Evolutionary conservation across 2,797 vertebrate species (phyloP), one percentile per base, ranked within the genome.

Genomic region (Acanthiza pusilla): DNA sequence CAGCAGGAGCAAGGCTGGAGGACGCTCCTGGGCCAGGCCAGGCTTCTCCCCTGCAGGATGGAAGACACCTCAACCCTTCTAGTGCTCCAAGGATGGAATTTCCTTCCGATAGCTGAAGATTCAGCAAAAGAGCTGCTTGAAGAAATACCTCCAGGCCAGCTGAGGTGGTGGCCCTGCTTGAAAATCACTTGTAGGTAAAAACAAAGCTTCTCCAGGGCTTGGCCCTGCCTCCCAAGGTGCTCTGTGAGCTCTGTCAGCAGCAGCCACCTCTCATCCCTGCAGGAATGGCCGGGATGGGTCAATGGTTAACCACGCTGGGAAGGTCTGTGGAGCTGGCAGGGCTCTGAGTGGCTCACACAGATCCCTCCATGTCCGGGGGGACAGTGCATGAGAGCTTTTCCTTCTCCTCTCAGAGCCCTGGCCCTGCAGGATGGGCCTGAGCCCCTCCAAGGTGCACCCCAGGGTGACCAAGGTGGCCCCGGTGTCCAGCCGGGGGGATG

Each of bases 401-500:
- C 36, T 51, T 40, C 88, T 92, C 40, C 61, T 79, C 67, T 38
- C 55, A 27, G 55, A 75, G 38, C 85, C 16, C 32, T 50, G 8
- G 11, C 36, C 11, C 16, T 9, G n/a, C 66, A 85, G 78, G 80
- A 99, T 99, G 99, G 99, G 99, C 16, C 97, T 98, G 61, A 96
- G 91, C 72, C 94, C 94, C 70, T 98, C 99, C 72, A 99, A 97
- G 97, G 5, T 76, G 0, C 97, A 91, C 19, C 96, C 96, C 83
- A 98, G 96, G 89, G 96, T 98, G 92, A 98, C 94, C 89, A 98
- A 97, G 97, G 98, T 99, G 75, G 97, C 96, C 36, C 98, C 99
- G 8, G 94, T 97, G 94, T 40, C 71, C 16, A 22, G 26, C 13
- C 55, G 73, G 73, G 96, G 90, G 88, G 93, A 74, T 74, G 68